A percentile compares a stretch with the other conserved stretches of the same genome.
phyloP scores from a whole-genome alignment of 2,113 vertebrate species.

The Sceloporus undulatus region DNA sequence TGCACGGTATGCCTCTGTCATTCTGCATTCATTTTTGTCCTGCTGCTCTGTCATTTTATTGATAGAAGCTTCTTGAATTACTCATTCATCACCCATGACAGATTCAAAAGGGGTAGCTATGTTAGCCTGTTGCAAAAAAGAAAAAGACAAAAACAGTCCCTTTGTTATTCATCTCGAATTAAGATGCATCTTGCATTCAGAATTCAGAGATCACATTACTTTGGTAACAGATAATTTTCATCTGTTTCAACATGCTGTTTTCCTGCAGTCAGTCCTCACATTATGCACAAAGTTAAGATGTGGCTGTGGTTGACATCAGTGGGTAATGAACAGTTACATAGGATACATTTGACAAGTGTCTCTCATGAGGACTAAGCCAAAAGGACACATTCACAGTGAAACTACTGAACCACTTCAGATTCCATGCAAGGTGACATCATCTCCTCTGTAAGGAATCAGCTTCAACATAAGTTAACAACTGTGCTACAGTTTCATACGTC shows the following conservation, averaged over 20 bases:
- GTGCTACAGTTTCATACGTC: background rate
- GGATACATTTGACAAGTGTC: background rate
- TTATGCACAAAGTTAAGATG: constrained; percentile 5
- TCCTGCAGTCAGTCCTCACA: background rate
- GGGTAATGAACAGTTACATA: background rate
- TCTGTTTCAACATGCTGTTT: background rate
- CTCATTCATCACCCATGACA: background rate
- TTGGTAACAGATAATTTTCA: background rate
- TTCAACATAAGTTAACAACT: background rate
- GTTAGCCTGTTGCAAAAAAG: background rate
- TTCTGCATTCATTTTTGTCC: background rate
- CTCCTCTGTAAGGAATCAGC: rapidly evolving
- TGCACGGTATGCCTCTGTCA: no score
- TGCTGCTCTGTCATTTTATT: background rate
- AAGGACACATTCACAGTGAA: background rate
- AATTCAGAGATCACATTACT: background rate
- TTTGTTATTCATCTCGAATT: background rate
- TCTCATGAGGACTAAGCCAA: constrained; percentile 7
- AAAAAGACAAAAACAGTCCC: background rate
- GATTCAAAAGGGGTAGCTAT: background rate
- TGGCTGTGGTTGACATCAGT: constrained; percentile 5
- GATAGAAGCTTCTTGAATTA: background rate
- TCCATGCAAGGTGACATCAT: background rate
- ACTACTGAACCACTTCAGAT: constrained; percentile 5
- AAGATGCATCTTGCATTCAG: background rate